Evolutionary conservation across 2,888 invertebrate species (phyloP).

Genomic region (Automeris io): DNA sequence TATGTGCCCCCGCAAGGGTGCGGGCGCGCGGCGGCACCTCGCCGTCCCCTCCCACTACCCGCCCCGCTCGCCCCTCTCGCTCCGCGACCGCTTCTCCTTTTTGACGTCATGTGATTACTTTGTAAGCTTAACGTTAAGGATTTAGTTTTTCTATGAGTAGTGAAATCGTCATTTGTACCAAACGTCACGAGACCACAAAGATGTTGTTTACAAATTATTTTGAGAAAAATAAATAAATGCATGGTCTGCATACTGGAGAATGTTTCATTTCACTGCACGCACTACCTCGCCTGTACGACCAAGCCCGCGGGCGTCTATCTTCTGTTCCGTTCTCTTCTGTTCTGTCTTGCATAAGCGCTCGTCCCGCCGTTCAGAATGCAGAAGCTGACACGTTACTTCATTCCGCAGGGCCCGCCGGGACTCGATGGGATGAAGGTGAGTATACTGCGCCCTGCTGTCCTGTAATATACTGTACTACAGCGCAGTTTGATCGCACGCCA

Average conservation of each 20-base stretch:
- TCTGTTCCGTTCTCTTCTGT: neutral
- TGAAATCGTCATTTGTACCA: constrained; percentile 73
- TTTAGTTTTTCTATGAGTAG: constrained; percentile 69
- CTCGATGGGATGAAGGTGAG: constrained; percentile 97
- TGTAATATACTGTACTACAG: neutral
- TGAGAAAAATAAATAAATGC: constrained; percentile 68
- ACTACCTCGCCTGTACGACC: constrained; percentile 24
- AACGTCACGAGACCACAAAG: constrained; percentile 55
- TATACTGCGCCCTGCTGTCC: constrained; percentile 17
- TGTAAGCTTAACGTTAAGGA: constrained; percentile 44
- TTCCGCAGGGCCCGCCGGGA: constrained; percentile 92
- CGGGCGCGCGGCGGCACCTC: constrained; percentile 4
- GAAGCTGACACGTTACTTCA: constrained; percentile 54
- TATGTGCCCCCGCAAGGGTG: neutral
- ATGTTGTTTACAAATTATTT: constrained; percentile 74
- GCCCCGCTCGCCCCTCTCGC: neutral
- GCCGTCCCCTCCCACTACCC: neutral
- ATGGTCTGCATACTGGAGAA: constrained; percentile 57
- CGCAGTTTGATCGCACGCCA: neutral
- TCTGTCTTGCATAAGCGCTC: constrained; percentile 26
- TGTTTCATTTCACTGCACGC: constrained; percentile 75
- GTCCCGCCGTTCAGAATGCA: too few relatives aligned
- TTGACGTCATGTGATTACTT: constrained; percentile 18
- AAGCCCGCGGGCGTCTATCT: neutral
- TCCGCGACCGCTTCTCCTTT: constrained; percentile 15